Conservation (phyloP, 2,113 vertebrate species). For the Eira barbara region DNA sequence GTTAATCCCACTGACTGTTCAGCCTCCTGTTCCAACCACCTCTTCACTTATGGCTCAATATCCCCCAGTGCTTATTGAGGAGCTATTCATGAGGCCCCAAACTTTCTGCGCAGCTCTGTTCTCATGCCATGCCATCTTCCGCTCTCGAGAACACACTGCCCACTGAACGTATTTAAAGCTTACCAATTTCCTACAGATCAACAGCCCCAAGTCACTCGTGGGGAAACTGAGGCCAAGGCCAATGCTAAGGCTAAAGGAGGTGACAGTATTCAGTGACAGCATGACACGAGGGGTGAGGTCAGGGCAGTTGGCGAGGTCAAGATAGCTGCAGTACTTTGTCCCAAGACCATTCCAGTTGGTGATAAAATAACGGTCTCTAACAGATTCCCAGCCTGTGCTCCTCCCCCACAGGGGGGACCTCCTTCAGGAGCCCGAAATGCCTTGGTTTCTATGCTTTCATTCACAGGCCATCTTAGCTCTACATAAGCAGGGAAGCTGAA, state of each 20-base stretch:
- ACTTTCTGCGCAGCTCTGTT: neutral
- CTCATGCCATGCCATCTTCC: neutral
- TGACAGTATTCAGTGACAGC: neutral
- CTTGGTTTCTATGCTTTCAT: neutral
- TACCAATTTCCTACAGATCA: neutral
- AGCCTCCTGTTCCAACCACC: neutral
- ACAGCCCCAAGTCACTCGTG: neutral
- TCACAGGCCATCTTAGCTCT: neutral
- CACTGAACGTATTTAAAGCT: neutral
- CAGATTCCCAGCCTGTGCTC: neutral
- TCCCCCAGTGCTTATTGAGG: neutral
- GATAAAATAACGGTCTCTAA: neutral
- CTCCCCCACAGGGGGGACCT: neutral
- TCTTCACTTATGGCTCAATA: neutral
- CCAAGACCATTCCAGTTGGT: neutral
- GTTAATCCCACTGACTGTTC: neutral
- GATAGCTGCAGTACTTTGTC: neutral
- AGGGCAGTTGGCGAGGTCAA: neutral
- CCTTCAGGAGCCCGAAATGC: neutral
- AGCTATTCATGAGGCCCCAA: fast-evolving
- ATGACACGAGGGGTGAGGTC: neutral
- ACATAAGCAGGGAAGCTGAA: neutral
- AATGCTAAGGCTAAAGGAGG: neutral
- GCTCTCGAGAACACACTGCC: neutral
- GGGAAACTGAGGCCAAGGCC: neutral